Evolutionary conservation across 2,888 invertebrate species (phyloP).

Genomic region (Hypomecis punctinalis): DNA sequence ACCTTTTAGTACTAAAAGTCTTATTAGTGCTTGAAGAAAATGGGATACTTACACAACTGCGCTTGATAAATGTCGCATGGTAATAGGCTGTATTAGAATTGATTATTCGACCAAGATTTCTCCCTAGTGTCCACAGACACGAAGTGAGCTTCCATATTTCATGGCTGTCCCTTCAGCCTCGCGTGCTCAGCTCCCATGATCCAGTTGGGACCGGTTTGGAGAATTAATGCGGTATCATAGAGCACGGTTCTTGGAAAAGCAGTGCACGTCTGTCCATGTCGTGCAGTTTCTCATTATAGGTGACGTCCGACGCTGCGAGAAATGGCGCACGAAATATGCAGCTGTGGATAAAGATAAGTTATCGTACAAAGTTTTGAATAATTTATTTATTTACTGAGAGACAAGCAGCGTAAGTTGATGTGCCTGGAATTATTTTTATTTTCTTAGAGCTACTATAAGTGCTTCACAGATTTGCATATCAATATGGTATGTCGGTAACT

Average conservation of each 20-base stretch:
- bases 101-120: not conserved
- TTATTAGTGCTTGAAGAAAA: too few species aligned
- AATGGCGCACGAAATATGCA: conserved; percentile 2
- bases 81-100: not conserved
- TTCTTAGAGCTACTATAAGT: too few species aligned
- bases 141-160: conserved; percentile 23
- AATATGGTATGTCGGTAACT: too few species aligned
- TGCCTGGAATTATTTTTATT: too few species aligned
- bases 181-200: conserved; percentile 31
- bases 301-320: conserved; percentile 23
- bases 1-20: too few species aligned
- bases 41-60: too few species aligned
- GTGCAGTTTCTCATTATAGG: conserved; percentile 25
- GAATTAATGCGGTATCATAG: conserved; percentile 38
- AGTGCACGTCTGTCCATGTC: conserved; percentile 7
- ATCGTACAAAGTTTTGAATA: too few species aligned
- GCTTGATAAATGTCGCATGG: not conserved
- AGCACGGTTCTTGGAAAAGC: conserved; percentile 31
- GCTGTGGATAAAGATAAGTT: not conserved
- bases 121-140: conserved; percentile 2
- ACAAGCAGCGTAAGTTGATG: too few species aligned
- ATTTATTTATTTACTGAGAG: too few species aligned
- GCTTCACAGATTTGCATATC: too few species aligned
- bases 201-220: conserved; percentile 23
- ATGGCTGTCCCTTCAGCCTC: conserved; percentile 24